A percentile compares a stretch with the other conserved stretches of the same genome.
These are phyloP conservation scores for Rhopalosiphum maidis DNA, from an alignment of 1,140 invertebrate genomes.

Conservation along the genomic window DNA sequence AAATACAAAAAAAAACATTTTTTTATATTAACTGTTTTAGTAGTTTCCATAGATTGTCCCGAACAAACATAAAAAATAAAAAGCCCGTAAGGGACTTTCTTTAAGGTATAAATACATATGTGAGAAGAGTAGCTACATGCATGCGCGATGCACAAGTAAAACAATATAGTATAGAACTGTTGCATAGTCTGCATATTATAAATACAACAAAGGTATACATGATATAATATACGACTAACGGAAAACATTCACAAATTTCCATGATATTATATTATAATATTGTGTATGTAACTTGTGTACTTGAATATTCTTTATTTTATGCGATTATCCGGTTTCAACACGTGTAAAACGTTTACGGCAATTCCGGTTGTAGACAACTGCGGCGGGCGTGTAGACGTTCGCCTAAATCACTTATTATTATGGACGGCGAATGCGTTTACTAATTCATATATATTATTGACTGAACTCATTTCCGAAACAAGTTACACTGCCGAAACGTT, in stretches of 20 bases:
- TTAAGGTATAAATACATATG: neutral
- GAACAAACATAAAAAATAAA: no score
- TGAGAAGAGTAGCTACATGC: neutral
- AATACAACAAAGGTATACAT: neutral
- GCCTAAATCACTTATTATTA: neutral
- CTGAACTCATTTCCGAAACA: conserved; percentile 10
- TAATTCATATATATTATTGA: neutral
- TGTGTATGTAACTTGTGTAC: neutral
- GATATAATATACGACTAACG: neutral
- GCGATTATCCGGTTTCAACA: neutral
- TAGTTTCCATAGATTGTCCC: neutral
- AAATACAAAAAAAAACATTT: neutral
- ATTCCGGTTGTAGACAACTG: neutral
- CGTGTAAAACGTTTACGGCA: neutral
- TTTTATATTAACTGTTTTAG: neutral
- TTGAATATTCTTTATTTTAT: neutral
- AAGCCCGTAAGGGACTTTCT: neutral
- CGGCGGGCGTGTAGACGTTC: neutral
- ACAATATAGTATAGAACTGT: neutral
- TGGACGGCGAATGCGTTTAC: neutral
- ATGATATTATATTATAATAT: neutral
- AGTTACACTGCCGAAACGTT: neutral
- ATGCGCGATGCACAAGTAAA: neutral
- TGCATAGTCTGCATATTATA: neutral
- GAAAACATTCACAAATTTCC: neutral